phyloP scores from a whole-genome alignment of 2,113 vertebrate genomes.

The Siniperca chuatsi region DNA sequence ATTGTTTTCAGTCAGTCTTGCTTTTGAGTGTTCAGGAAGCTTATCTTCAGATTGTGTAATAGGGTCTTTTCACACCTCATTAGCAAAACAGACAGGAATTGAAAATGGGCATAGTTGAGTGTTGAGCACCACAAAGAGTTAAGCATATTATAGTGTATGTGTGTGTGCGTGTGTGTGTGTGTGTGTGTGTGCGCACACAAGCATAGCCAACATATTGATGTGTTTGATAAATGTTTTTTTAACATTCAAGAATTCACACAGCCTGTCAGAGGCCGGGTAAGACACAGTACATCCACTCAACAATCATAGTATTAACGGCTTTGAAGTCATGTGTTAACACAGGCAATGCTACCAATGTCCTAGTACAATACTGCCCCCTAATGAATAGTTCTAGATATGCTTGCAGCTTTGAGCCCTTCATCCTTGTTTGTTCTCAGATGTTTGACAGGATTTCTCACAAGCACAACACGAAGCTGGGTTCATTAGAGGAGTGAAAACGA shows the following conservation, averaged over 20 bases:
- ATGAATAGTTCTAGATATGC: not conserved
- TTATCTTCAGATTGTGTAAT: constrained; percentile 79
- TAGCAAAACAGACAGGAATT: constrained; percentile 69
- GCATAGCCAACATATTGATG: constrained; percentile 34
- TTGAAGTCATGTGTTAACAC: not conserved
- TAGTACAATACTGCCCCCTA: constrained; percentile 75
- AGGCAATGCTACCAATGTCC: not conserved
- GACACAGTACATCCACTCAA: not conserved
- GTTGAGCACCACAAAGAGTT: constrained; percentile 25
- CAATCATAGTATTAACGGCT: constrained; percentile 6
- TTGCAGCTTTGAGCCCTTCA: not conserved
- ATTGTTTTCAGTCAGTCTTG: constrained; percentile 73
- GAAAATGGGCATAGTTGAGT: constrained; percentile 47
- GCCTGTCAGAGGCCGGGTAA: constrained; percentile 16
- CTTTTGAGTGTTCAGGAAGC: constrained; percentile 71
- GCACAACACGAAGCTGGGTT: not conserved
- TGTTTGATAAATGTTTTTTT: constrained; percentile 37
- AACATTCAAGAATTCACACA: constrained; percentile 2
- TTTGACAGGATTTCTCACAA: not conserved
- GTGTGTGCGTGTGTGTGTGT: not conserved
- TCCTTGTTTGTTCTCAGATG: not conserved
- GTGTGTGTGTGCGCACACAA: not conserved
- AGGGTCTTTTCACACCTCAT: constrained; percentile 82
- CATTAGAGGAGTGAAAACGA: not conserved
- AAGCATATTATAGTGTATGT: not conserved